Percentiles rank a stretch among this genome's conserved stretches.
Conservation (phyloP, 2,113 vertebrate genomes). For the Neolamprologus longior region DNA sequence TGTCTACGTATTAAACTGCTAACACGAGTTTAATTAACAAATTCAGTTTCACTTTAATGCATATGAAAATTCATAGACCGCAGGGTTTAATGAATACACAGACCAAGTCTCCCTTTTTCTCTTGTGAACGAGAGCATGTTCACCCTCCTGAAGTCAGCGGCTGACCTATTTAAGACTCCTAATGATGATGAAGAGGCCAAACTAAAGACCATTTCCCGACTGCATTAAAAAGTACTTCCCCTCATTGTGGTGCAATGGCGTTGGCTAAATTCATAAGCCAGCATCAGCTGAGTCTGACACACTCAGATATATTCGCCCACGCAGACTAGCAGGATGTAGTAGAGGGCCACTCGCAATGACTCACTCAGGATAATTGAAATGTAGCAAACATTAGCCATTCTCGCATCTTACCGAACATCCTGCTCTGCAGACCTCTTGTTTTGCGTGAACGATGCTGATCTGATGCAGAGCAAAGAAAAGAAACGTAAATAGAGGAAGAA, state of each 20-base stretch:
- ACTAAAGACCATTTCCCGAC: conserved; percentile 40
- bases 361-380: conserved; percentile 20
- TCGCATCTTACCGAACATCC: not conserved
- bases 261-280: conserved; percentile 9
- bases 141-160: not conserved
- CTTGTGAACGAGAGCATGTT: not conserved
- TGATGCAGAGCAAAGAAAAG: not conserved
- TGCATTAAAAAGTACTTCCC: conserved; percentile 46
- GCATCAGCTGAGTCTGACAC: conserved; percentile 27
- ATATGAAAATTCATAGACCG: not conserved
- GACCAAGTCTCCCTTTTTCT: not conserved
- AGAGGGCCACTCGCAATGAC: conserved; percentile 8
- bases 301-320: conserved; percentile 34
- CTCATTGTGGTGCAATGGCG: conserved; percentile 6
- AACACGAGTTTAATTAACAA: not conserved
- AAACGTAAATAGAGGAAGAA: not conserved
- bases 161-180: conserved; percentile 38
- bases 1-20: not conserved
- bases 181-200: conserved; percentile 38
- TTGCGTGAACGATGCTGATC: not conserved
- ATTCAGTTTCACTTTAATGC: not conserved
- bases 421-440: not conserved
- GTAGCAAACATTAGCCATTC: not conserved
- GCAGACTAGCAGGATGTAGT: not conserved
- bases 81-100: not conserved